Percentiles rank a stretch among this genome's conserved stretches.
phyloP scores from a whole-genome alignment of 37 sponge, comb jelly and placozoan genomes.

The Tethya wilhelma region DNA sequence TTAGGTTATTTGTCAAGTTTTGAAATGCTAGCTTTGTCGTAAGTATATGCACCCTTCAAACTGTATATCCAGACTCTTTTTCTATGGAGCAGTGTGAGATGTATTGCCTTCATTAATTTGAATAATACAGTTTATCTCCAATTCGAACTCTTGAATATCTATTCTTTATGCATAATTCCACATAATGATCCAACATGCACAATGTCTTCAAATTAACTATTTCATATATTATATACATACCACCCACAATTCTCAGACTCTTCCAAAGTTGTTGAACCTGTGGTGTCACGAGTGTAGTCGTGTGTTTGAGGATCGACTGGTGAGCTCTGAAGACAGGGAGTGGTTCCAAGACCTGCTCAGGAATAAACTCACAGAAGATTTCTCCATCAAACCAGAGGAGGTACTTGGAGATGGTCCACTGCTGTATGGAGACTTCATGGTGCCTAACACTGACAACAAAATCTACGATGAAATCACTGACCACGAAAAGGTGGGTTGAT shows the following conservation, averaged over 20 bases:
- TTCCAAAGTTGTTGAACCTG: constrained; percentile 60
- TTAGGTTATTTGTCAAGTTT: no score
- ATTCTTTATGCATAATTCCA: no score
- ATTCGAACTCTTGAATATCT: no score
- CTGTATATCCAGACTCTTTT: no score
- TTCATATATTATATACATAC: no score
- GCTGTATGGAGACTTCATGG: constrained; percentile 97
- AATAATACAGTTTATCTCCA: no score
- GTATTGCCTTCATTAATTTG: no score
- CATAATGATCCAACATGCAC: no score
- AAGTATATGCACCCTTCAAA: no score
- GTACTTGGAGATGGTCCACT: constrained; percentile 60
- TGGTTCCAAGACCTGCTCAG: constrained; percentile 91
- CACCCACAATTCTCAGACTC: background rate
- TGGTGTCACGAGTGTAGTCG: constrained; percentile 98
- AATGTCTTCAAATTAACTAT: no score
- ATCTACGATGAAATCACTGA: constrained; percentile 90
- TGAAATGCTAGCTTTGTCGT: no score
- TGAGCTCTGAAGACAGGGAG: constrained; percentile 87
- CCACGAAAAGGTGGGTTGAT: constrained; percentile 64
- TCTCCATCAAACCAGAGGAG: constrained; percentile 62
- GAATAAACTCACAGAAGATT: constrained; percentile 52
- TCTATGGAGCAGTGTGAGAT: no score
- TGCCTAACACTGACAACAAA: constrained; percentile 74
- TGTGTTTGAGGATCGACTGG: constrained; percentile 96